Evolutionary conservation across 2,113 vertebrate species (phyloP).

Genomic region (Cyprinodon brontotheroides): DNA sequence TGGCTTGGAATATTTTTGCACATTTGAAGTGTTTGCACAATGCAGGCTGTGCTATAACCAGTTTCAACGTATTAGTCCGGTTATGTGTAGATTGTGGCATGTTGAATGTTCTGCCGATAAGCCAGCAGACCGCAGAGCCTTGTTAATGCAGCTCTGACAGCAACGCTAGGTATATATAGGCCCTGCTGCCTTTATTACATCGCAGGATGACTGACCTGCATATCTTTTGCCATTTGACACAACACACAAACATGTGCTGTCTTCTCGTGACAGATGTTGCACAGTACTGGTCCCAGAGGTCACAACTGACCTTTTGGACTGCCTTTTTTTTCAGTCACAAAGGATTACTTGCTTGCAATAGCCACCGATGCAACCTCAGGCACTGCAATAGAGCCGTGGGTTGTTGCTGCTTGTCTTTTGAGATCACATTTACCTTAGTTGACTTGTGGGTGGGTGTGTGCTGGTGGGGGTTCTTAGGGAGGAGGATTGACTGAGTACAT

Average conservation of each 20-base stretch:
- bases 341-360: conserved; percentile 71
- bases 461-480: conserved; percentile 1
- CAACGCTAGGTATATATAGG: conserved; percentile 17
- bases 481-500: conserved; percentile 25
- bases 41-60: conserved; percentile 3
- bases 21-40: conserved; percentile 6
- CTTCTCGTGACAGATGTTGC: conserved; percentile 73
- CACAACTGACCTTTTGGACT: conserved; percentile 74
- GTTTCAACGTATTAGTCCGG: conserved; percentile 12
- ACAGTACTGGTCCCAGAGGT: conserved; percentile 72
- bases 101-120: conserved; percentile 18
- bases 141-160: conserved; percentile 39
- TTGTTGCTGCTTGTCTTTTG: conserved; percentile 76
- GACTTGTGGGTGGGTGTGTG: conserved; percentile 26
- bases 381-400: conserved; percentile 57
- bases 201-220: conserved; percentile 37
- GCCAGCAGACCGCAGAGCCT: conserved; percentile 8
- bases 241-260: conserved; percentile 68
- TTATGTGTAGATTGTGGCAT: conserved; percentile 17
- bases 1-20: not conserved
- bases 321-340: conserved; percentile 70
- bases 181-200: conserved; percentile 43
- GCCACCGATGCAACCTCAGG: conserved; percentile 73
- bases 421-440: conserved; percentile 72
- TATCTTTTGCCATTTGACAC: conserved; percentile 72